Evolutionary conservation across 2,113 vertebrate species (phyloP), one percentile per base, ranked within the genome.

Genomic region (Gobius niger): DNA sequence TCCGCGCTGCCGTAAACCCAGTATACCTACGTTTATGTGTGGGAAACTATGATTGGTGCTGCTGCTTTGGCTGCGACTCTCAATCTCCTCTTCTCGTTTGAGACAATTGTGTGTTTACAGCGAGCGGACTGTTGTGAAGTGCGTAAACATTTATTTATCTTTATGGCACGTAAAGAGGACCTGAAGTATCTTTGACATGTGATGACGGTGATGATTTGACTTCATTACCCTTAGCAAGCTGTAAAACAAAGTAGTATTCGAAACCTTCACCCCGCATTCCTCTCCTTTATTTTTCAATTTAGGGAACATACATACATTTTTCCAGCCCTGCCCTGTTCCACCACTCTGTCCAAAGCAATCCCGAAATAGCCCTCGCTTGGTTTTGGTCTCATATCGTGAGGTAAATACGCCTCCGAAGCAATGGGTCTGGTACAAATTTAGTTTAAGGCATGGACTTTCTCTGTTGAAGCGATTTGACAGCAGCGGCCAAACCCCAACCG

Each of bases 1-100:
- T 91, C 88, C 82, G 68, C 75, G 75, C 19, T 91, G 57, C 76
- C 40, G 80, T 93, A 93, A 93, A 93, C 77, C 75, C 65, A 44
- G 75, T 77, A 73, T 84, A 85, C 86, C 85, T 88, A 85, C 77
- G 76, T 87, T 90, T 91, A 90, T 73, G 88, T 87, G 91, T 92
- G 90, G 86, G 88, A 93, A 92, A 88, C 61, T 81, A 67, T 65
- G 67, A 80, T 80, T 79, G 70, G 54, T 49, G 74, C 85, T 78
- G 77, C 77, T 76, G 64, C 76, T 76, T 54, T 54, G 72, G 85
- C 76, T 79, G 46, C 1, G 54, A 40, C 44, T 68, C 57, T 52
- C 72, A 76, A 68, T 81, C 70, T 76, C 78, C 75, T 80, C n/a
- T 47, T 76, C 50, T 81, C 10, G 16, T 78, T 47, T 18, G 46